These are phyloP conservation scores for Labeo catla DNA, from an alignment of 2,113 vertebrate species.

Conservation along the genomic window DNA sequence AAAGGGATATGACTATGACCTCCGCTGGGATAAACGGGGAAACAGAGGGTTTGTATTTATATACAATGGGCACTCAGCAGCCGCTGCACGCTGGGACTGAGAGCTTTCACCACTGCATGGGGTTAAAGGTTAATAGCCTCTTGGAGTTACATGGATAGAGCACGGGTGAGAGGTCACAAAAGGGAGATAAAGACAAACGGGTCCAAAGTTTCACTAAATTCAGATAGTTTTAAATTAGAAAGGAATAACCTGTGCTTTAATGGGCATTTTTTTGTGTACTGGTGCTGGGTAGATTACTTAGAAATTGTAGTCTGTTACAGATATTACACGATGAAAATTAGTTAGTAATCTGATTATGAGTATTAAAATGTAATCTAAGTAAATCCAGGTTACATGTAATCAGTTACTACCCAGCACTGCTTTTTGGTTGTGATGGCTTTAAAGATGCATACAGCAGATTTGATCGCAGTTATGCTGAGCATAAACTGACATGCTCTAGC, in stretches of 20 bases:
- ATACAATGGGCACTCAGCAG: constrained; percentile 44
- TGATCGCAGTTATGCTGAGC: background rate
- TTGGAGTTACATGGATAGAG: constrained; percentile 38
- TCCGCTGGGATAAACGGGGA: constrained; percentile 32
- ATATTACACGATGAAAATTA: too few species aligned
- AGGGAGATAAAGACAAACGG: constrained; percentile 33
- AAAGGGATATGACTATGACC: constrained; percentile 35
- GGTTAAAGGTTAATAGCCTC: constrained; percentile 47
- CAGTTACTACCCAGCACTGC: background rate
- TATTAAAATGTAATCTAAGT: background rate
- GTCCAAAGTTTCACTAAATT: constrained; percentile 30
- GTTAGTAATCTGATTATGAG: background rate
- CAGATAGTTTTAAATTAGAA: background rate
- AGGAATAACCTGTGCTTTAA: background rate
- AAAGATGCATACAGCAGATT: background rate
- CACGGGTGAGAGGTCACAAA: constrained; percentile 40
- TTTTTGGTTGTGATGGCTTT: background rate
- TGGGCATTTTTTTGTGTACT: background rate
- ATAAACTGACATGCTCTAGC: background rate
- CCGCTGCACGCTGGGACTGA: constrained; percentile 26
- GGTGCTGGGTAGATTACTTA: too few species aligned
- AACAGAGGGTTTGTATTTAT: constrained; percentile 37
- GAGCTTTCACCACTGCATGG: constrained; percentile 34
- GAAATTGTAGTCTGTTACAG: too few species aligned
- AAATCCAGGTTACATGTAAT: background rate